Evolutionary conservation across 1,140 invertebrate species (phyloP), one percentile per base, ranked within the genome.

Genomic region (Glossosoma conforme): DNA sequence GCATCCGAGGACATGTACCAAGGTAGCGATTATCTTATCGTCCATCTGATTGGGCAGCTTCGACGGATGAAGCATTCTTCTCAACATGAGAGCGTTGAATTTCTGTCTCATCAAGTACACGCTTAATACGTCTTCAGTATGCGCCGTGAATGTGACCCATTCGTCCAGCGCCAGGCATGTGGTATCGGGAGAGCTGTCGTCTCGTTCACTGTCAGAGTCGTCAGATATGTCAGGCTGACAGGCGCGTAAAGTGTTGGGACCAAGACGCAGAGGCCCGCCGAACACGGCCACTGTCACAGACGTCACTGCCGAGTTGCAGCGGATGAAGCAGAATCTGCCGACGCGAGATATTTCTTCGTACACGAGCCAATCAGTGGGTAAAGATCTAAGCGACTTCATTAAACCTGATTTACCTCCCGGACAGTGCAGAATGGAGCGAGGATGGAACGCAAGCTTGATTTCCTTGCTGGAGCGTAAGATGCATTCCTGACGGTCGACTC

Each of bases 341-440:
- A 75, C 73, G 21, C 83, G 77, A 11, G 79, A 84, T 68, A 92
- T 85, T 67, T 92, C 89, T 62, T 91, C 89, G 65, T 86, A 93
- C 21, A 92, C 74, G 14, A 93, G 69, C 88, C 90, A 95, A 62
- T 91, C 87, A 6, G 84, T 81, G 0, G 83, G 85, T 17, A 92
- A 66, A 10, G 77, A 67, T 21, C 65, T 64, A 1, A 67, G 60
- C 0, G 65, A 65, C 2, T 58, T 62, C 0, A 62, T 62, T 0
- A 67, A 48, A 0, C 72, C 67, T 2, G 67, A 62, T 22, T 62
- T 44, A 13, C 66, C 68, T 3, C 61, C 59, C 2, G 22, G 14
- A 9, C 67, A 73, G 48, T 78, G 77, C 1, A 93, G 66, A 0
- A 86, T 83, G 0, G 89, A 91, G 8, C 79, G 81, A 1, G 81